Conservation (phyloP, 2,113 vertebrate species). For the Panthera uncia region DNA sequence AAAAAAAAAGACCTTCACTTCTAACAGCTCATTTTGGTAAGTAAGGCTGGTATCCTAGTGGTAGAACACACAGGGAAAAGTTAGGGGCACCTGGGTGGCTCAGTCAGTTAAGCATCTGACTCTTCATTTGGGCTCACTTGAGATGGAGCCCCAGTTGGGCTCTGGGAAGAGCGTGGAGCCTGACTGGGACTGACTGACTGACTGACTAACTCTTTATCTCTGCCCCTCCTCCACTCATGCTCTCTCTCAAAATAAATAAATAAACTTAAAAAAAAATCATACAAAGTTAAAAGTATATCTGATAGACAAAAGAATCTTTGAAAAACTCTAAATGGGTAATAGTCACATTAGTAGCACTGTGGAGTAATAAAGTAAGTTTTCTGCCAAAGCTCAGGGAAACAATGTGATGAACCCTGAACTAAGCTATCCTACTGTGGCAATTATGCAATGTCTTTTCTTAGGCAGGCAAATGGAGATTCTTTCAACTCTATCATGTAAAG, state of each 20-base stretch:
- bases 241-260: too few species aligned
- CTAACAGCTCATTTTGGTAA: not conserved
- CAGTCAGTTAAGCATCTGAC: too few species aligned
- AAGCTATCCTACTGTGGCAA: not conserved
- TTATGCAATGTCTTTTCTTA: not conserved
- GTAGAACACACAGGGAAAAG: not conserved
- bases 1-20: not conserved
- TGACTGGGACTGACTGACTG: too few species aligned
- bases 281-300: not conserved
- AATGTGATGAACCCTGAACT: not conserved
- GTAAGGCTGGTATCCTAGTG: not conserved
- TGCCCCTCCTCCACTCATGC: too few species aligned
- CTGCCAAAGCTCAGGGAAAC: not conserved
- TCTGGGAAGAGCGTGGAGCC: too few species aligned
- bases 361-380: not conserved
- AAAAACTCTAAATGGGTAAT: conserved; percentile 11
- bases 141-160: too few species aligned
- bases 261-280: not conserved
- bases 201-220: too few species aligned
- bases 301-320: not conserved
- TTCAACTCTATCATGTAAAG: conserved; percentile 36
- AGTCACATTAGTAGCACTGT: not conserved
- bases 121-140: too few species aligned
- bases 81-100: too few species aligned
- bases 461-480: not conserved